phyloP scores from a whole-genome alignment of 2,113 vertebrate genomes.

The Oncorhynchus kisutch region DNA sequence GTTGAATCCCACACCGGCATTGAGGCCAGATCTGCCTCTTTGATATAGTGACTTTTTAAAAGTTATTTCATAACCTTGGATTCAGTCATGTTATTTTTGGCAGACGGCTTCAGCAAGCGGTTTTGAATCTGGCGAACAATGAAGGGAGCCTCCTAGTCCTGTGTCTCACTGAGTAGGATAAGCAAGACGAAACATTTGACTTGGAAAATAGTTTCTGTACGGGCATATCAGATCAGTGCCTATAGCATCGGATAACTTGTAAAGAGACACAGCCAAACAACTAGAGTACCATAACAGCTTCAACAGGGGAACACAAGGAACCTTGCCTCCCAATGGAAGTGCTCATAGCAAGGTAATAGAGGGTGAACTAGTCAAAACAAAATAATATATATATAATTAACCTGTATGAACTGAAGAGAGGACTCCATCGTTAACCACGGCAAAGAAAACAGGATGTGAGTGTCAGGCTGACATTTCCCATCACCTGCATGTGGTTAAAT shows the following conservation, averaged over 20 bases:
- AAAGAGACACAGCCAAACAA: too few species aligned
- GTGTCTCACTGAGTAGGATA: too few species aligned
- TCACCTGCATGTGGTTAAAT: slow-evolving; percentile 36
- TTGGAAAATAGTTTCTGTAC: too few species aligned
- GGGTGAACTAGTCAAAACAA: neutral
- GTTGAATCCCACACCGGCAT: neutral
- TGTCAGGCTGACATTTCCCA: slow-evolving; percentile 62
- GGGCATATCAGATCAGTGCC: too few species aligned
- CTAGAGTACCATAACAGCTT: neutral
- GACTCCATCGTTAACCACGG: neutral
- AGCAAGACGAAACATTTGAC: too few species aligned
- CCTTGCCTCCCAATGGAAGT: too few species aligned
- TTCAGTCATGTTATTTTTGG: neutral
- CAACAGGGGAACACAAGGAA: neutral
- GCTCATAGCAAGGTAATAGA: neutral
- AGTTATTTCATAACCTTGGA: neutral
- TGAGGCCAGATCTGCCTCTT: neutral
- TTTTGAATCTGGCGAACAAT: too few species aligned
- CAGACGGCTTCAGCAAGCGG: neutral
- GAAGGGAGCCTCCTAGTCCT: too few species aligned
- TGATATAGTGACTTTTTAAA: neutral
- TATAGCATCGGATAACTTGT: too few species aligned
- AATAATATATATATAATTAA: neutral
- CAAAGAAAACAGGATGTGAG: slow-evolving; percentile 40
- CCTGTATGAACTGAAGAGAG: neutral